Evolutionary conservation across 2,888 invertebrate genomes (phyloP).

Genomic region (Athalia cordata): DNA sequence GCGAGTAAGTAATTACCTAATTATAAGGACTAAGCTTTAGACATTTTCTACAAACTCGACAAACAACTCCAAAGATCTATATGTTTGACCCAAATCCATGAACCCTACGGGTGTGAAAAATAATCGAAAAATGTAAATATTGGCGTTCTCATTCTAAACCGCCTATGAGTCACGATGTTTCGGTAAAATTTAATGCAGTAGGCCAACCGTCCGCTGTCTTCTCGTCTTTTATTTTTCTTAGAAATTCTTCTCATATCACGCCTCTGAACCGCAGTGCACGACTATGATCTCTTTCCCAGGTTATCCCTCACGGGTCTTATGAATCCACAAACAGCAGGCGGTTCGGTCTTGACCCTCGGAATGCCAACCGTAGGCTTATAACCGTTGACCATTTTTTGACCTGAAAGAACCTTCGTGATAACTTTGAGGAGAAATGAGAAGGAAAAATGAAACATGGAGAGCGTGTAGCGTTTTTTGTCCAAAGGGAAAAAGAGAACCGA

Average conservation of each 20-base stretch:
- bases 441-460: not conserved
- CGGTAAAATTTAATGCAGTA: conserved; percentile 27
- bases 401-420: not conserved
- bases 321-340: not conserved
- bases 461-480: not conserved
- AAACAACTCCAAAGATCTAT: not conserved
- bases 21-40: not conserved
- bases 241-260: conserved; percentile 3
- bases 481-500: not conserved
- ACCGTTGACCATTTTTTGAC: conserved; percentile 36
- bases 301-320: not conserved
- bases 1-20: conserved; percentile 86
- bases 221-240: conserved; percentile 6
- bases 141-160: conserved; percentile 23
- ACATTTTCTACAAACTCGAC: not conserved
- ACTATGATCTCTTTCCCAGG: not conserved
- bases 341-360: conserved; percentile 2
- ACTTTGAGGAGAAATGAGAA: not conserved
- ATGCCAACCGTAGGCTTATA: conserved; percentile 1
- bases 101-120: conserved; percentile 4
- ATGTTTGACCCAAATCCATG: conserved; percentile 4
- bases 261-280: not conserved
- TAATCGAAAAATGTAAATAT: conserved; percentile 32
- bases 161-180: conserved; percentile 26
- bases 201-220: conserved; percentile 11